phyloP scores from a whole-genome alignment of 2,888 invertebrate species.

The Limnephilus rhombicus region DNA sequence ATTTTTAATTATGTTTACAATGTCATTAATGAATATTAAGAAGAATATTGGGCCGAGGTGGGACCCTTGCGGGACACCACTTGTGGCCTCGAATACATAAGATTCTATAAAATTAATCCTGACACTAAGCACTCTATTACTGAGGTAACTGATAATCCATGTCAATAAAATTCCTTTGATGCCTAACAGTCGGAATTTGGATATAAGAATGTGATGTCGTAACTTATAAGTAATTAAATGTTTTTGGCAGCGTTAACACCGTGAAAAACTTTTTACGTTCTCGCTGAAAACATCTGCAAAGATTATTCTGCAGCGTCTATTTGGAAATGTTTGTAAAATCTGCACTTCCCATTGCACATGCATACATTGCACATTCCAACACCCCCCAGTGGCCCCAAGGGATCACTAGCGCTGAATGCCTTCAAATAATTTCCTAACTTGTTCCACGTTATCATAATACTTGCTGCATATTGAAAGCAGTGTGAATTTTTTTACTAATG shows the following conservation, averaged over 20 bases:
- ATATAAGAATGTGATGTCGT: too few relatives aligned
- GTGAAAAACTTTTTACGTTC: conserved; percentile 47
- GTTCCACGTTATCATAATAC: not conserved
- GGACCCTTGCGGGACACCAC: too few relatives aligned
- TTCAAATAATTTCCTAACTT: conserved; percentile 19
- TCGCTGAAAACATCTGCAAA: conserved; percentile 54
- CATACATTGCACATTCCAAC: not conserved
- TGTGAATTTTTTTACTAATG: not conserved
- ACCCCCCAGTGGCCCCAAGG: conserved; percentile 13
- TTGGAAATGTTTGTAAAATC: conserved; percentile 25
- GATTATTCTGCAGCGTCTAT: conserved; percentile 46
- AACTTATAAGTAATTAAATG: too few relatives aligned
- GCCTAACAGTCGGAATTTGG: too few relatives aligned
- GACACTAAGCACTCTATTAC: too few relatives aligned
- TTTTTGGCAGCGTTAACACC: not conserved
- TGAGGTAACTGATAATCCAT: too few relatives aligned
- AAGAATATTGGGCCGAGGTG: too few relatives aligned
- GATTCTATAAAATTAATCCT: too few relatives aligned
- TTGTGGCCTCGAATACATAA: too few relatives aligned
- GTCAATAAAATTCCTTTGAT: too few relatives aligned
- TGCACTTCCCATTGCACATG: conserved; percentile 4
- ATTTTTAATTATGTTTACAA: too few relatives aligned
- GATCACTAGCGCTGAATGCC: conserved; percentile 31
- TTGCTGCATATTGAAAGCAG: not conserved
- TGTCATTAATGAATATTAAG: too few relatives aligned